Conservation (phyloP, 2,888 invertebrate species). For the Cephalotes varians region DNA sequence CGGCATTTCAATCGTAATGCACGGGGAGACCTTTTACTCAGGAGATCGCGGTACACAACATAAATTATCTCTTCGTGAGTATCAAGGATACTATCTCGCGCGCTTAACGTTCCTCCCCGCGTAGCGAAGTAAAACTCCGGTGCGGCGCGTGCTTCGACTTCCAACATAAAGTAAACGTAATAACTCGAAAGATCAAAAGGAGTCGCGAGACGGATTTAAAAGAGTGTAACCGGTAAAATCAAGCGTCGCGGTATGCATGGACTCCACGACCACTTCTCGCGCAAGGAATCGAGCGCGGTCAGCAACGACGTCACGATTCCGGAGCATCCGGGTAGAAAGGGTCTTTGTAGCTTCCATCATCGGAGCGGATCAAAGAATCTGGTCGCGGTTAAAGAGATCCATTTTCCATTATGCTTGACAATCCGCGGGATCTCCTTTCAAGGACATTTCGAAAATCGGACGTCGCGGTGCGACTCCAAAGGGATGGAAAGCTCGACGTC, state of each 20-base stretch:
- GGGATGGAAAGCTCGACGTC: not conserved
- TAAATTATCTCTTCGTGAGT: conserved; percentile 42
- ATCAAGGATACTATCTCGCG: conserved; percentile 36
- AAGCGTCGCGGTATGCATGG: conserved; percentile 21
- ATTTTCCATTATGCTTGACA: not conserved
- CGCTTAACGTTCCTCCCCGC: not conserved
- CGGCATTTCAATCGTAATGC: conserved; percentile 40
- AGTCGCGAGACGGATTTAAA: conserved; percentile 36
- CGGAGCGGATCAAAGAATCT: conserved; percentile 57
- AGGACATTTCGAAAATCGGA: conserved; percentile 40
- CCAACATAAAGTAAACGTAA: conserved; percentile 49
- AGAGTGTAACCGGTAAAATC: conserved; percentile 48
- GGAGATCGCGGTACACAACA: conserved; percentile 28
- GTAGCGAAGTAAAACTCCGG: conserved; percentile 27
- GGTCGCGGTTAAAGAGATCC: conserved; percentile 14
- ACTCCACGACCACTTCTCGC: conserved; percentile 10
- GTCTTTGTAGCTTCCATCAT: conserved; percentile 35
- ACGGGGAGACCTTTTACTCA: conserved; percentile 35
- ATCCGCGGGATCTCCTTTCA: not conserved
- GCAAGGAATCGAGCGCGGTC: not conserved
- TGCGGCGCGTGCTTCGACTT: conserved; percentile 46
- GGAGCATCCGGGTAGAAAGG: conserved; percentile 32
- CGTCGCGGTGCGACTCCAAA: not conserved
- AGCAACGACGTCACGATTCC: conserved; percentile 38
- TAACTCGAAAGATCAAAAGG: conserved; percentile 49